phyloP scores from a whole-genome alignment of 2,888 invertebrate genomes.

The Empis stercorea region DNA sequence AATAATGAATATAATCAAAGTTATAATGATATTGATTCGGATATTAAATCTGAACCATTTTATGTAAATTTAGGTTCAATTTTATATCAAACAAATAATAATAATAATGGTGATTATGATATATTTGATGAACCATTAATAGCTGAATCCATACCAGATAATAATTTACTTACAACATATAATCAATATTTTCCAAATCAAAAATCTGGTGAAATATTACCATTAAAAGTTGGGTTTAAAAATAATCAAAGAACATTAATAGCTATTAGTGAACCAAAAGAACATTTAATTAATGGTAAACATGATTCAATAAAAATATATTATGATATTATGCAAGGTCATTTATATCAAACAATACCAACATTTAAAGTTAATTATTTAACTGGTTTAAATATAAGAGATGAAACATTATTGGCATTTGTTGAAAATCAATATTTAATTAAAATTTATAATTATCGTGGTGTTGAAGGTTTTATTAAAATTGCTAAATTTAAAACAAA shows the following conservation, averaged over 20 bases:
- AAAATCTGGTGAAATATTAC: constrained; percentile 25
- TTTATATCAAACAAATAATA: neutral
- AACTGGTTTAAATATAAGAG: constrained; percentile 27
- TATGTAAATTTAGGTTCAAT: too few relatives aligned
- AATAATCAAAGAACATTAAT: constrained; percentile 24
- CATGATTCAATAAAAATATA: constrained; percentile 37
- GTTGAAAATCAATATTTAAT: constrained; percentile 30
- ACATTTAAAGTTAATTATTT: constrained; percentile 39
- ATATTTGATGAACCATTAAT: constrained; percentile 12
- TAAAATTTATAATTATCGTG: constrained; percentile 27
- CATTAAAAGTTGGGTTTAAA: constrained; percentile 26
- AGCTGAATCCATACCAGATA: constrained; percentile 11
- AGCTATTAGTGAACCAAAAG: constrained; percentile 25
- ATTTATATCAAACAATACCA: constrained; percentile 40
- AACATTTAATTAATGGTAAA: constrained; percentile 9
- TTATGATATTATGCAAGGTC: constrained; percentile 34
- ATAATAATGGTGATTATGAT: neutral
- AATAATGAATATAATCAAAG: too few relatives aligned
- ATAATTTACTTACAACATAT: constrained; percentile 18
- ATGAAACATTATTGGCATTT: constrained; percentile 40
- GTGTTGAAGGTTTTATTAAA: constrained; percentile 31
- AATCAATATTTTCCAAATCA: constrained; percentile 25
- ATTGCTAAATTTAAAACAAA: constrained; percentile 20
- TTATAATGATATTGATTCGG: too few relatives aligned
- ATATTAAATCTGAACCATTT: neutral